These are phyloP conservation scores for Ambastaia sidthimunki DNA, from an alignment of 2,797 vertebrate species.

Conservation along the genomic window DNA sequence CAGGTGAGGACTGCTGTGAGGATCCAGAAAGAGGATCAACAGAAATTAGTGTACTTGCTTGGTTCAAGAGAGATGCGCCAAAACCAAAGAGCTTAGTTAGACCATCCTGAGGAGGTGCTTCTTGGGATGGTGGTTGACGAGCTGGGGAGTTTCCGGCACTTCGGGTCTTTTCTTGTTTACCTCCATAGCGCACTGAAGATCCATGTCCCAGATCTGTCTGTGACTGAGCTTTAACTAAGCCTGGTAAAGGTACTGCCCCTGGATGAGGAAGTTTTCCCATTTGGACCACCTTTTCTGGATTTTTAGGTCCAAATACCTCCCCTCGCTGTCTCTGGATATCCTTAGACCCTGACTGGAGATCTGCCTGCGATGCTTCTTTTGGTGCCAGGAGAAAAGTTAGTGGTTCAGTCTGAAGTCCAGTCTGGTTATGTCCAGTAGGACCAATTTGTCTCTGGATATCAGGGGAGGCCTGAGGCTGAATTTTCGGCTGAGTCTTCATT, in stretches of 20 bases:
- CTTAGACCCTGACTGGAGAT: conserved; percentile 63
- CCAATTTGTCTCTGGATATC: conserved; percentile 68
- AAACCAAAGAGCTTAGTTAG: conserved; percentile 97
- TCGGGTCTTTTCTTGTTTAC: conserved; percentile 80
- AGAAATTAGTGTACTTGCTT: conserved; percentile 95
- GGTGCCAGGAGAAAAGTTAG: conserved; percentile 37
- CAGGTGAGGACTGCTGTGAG: conserved; percentile 83
- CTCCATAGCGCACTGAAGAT: conserved; percentile 80
- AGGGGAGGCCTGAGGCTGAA: conserved; percentile 57
- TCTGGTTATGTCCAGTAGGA: conserved; percentile 42
- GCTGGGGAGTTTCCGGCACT: conserved; percentile 81
- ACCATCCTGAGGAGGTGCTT: conserved; percentile 87
- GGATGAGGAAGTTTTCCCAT: conserved; percentile 80
- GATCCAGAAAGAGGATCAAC: conserved; percentile 86
- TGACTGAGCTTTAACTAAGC: conserved; percentile 82
- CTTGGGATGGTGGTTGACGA: conserved; percentile 75
- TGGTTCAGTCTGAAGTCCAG: conserved; percentile 35
- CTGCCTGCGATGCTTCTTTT: conserved; percentile 52
- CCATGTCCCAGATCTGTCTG: conserved; percentile 84
- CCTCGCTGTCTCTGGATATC: conserved; percentile 68
- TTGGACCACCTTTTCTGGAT: conserved; percentile 64
- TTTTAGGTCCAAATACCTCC: conserved; percentile 71
- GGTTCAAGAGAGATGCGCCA: conserved; percentile 93
- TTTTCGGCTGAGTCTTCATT: conserved; percentile 46
- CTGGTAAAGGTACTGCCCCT: conserved; percentile 76